A percentile compares a stretch with the other conserved stretches of the same genome.
phyloP scores from a whole-genome alignment of 2,888 invertebrate genomes.

The Hypomecis atomaria region DNA sequence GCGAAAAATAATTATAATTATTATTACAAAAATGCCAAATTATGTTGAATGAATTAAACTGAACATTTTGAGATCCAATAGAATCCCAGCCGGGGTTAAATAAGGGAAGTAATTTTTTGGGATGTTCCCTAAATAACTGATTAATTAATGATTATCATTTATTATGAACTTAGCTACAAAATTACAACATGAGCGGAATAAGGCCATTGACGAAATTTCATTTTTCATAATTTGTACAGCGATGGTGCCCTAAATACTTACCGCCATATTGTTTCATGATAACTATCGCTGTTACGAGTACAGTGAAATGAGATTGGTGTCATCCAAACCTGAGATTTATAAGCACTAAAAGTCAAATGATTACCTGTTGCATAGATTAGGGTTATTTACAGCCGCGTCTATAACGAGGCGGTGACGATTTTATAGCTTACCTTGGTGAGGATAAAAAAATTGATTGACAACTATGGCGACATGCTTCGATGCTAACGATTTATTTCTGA shows the following conservation, averaged over 20 bases:
- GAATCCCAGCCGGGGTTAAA: too few relatives aligned
- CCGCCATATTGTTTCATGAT: conserved; percentile 8
- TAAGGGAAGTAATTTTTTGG: too few relatives aligned
- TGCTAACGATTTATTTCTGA: background rate
- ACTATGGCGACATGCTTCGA: background rate
- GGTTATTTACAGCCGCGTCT: conserved; percentile 30
- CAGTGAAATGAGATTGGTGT: conserved; percentile 32
- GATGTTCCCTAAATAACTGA: too few relatives aligned
- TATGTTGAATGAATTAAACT: too few relatives aligned
- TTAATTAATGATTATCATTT: too few relatives aligned
- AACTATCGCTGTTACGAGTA: conserved; percentile 21
- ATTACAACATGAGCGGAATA: too few relatives aligned
- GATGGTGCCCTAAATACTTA: conserved; percentile 9
- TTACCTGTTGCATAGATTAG: conserved; percentile 32
- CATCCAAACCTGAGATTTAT: conserved; percentile 35
- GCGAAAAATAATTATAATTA: too few relatives aligned
- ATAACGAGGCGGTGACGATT: conserved; percentile 24
- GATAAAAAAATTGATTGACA: conserved; percentile 16
- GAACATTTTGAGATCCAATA: too few relatives aligned
- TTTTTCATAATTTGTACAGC: background rate
- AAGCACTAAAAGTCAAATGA: conserved; percentile 31
- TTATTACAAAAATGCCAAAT: too few relatives aligned
- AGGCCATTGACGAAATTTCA: too few relatives aligned
- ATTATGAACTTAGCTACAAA: too few relatives aligned
- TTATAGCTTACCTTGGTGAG: conserved; percentile 19